These are phyloP conservation scores for Brachyopa scutellaris DNA, from an alignment of 2,888 invertebrate species.

Conservation along the genomic window DNA sequence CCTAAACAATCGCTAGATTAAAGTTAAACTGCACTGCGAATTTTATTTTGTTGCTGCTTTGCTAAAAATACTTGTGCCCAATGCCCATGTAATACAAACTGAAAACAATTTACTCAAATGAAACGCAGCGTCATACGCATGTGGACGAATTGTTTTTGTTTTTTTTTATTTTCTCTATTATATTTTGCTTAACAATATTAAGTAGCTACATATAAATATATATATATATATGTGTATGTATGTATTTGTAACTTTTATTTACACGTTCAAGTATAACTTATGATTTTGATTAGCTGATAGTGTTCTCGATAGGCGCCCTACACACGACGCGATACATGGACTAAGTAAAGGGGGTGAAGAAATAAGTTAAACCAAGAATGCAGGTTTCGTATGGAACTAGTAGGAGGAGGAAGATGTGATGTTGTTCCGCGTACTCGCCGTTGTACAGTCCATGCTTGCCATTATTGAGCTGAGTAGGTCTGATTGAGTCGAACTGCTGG, in stretches of 20 bases:
- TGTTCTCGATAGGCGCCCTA: conserved; percentile 54
- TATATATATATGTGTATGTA: conserved; percentile 63
- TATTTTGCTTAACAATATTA: conserved; percentile 71
- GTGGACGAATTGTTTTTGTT: conserved; percentile 70
- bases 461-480: conserved; percentile 82
- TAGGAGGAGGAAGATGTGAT: conserved; percentile 69
- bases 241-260: conserved; percentile 69
- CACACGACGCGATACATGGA: conserved; percentile 27
- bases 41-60: too few relatives aligned
- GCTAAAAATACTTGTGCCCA: too few relatives aligned
- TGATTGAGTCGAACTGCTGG: conserved; percentile 66
- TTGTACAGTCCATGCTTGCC: conserved; percentile 81
- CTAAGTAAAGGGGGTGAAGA: conserved; percentile 40
- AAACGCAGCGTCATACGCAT: conserved; percentile 33
- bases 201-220: conserved; percentile 72
- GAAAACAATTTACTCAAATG: too few relatives aligned
- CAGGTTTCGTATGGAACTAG: conserved; percentile 48
- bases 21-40: too few relatives aligned
- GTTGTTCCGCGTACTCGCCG: conserved; percentile 71
- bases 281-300: conserved; percentile 70
- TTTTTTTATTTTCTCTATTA: conserved; percentile 66
- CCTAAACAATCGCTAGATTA: too few relatives aligned
- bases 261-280: conserved; percentile 66
- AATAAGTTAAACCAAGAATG: conserved; percentile 66
- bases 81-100: too few relatives aligned